Conservation (phyloP, 2,113 vertebrate genomes). For the Plestiodon gilberti region DNA sequence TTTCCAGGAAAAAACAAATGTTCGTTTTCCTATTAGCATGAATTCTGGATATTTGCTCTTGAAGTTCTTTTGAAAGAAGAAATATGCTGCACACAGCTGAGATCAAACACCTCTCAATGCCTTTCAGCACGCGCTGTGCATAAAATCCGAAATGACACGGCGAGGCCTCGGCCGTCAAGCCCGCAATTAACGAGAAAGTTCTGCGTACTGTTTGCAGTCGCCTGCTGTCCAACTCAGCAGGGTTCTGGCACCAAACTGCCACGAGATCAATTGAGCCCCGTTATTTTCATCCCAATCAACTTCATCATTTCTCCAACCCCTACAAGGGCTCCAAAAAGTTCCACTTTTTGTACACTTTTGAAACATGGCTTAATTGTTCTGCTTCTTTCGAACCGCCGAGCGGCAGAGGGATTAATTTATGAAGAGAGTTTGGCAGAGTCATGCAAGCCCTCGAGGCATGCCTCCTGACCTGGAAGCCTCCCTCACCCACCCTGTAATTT, state of each 20-base stretch:
- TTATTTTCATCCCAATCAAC: background rate
- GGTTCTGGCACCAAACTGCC: background rate
- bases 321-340: background rate
- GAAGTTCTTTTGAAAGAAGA: background rate
- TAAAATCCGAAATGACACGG: background rate
- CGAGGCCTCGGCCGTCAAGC: background rate
- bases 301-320: background rate
- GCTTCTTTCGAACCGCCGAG: background rate
- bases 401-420: background rate
- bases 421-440: background rate
- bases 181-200: background rate
- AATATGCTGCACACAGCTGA: background rate
- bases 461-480: background rate
- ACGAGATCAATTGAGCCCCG: background rate
- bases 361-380: no score
- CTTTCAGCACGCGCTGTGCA: background rate
- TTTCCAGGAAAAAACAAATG: background rate
- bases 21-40: background rate
- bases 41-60: background rate
- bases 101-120: background rate
- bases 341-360: background rate
- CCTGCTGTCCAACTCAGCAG: background rate
- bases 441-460: background rate
- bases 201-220: background rate
- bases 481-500: background rate